A percentile compares a stretch with the other conserved stretches of the same genome.
These are phyloP conservation scores for Lophura nycthemera DNA, from an alignment of 2,113 vertebrate species.

Conservation along the genomic window DNA sequence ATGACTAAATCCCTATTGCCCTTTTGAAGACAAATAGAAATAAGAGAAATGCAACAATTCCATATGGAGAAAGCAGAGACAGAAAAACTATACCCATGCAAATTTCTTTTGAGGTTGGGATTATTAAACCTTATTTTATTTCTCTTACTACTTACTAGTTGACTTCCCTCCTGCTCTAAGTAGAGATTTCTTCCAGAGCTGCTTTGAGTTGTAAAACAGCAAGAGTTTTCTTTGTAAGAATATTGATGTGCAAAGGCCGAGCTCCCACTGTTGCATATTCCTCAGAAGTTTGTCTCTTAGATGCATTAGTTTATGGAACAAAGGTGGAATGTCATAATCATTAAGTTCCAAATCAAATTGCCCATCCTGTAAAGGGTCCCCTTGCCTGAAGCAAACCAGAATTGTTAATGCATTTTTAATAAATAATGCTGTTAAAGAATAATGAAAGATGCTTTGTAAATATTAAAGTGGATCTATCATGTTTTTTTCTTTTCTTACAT, in stretches of 20 bases:
- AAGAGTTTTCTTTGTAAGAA: neutral
- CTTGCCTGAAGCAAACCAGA: slow-evolving; percentile 64
- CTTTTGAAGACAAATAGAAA: neutral
- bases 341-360: slow-evolving; percentile 56
- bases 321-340: neutral
- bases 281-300: neutral
- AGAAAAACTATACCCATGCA: neutral
- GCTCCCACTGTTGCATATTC: neutral
- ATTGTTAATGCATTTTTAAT: slow-evolving; percentile 75
- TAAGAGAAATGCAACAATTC: neutral
- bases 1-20: neutral
- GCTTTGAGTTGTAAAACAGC: neutral
- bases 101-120: neutral
- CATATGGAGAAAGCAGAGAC: neutral
- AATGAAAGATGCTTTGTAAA: slow-evolving; percentile 57
- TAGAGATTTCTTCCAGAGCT: neutral
- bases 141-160: neutral
- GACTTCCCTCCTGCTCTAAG: neutral
- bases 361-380: slow-evolving; percentile 59
- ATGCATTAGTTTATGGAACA: neutral
- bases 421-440: slow-evolving; percentile 60
- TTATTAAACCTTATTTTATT: neutral
- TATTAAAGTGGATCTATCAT: neutral
- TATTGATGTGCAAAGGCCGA: neutral
- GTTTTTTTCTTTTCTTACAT: neutral